Evolutionary conservation across 1,140 invertebrate genomes (phyloP).

Genomic region (Caenorhabditis elegans): DNA sequence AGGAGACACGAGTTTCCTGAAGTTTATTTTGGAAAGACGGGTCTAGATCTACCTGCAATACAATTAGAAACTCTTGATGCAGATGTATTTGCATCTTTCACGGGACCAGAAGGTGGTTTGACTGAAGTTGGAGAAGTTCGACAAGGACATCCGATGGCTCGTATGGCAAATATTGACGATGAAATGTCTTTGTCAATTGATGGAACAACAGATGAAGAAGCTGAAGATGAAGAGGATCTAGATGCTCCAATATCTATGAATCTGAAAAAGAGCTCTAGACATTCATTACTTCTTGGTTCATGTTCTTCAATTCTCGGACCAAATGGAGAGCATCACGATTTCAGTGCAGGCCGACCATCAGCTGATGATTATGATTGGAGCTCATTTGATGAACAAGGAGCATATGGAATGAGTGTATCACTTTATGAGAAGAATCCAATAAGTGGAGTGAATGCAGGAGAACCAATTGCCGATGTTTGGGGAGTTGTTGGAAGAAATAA

Average conservation of each 20-base stretch:
- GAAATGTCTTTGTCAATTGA: slow-evolving; percentile 60
- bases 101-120: slow-evolving; percentile 78
- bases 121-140: slow-evolving; percentile 69
- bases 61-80: slow-evolving; percentile 58
- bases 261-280: slow-evolving; percentile 36
- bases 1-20: slow-evolving; percentile 36
- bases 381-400: slow-evolving; percentile 68
- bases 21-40: slow-evolving; percentile 62
- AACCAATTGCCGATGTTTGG: slow-evolving; percentile 87
- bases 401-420: slow-evolving; percentile 75
- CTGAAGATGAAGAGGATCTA: slow-evolving; percentile 40
- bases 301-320: slow-evolving; percentile 48
- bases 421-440: slow-evolving; percentile 80
- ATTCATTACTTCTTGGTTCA: slow-evolving; percentile 40
- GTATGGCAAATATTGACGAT: slow-evolving; percentile 65
- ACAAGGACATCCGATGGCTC: slow-evolving; percentile 53
- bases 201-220: slow-evolving; percentile 53
- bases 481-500: slow-evolving; percentile 79
- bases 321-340: slow-evolving; percentile 39
- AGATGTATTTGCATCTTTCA: slow-evolving; percentile 73
- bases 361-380: slow-evolving; percentile 52
- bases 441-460: slow-evolving; percentile 76
- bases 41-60: slow-evolving; percentile 63
- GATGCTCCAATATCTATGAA: slow-evolving; percentile 8
- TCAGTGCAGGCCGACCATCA: background rate